Base-by-base conservation (phyloP, 2,113 vertebrate genomes). In the Centropus unirufus region DNA sequence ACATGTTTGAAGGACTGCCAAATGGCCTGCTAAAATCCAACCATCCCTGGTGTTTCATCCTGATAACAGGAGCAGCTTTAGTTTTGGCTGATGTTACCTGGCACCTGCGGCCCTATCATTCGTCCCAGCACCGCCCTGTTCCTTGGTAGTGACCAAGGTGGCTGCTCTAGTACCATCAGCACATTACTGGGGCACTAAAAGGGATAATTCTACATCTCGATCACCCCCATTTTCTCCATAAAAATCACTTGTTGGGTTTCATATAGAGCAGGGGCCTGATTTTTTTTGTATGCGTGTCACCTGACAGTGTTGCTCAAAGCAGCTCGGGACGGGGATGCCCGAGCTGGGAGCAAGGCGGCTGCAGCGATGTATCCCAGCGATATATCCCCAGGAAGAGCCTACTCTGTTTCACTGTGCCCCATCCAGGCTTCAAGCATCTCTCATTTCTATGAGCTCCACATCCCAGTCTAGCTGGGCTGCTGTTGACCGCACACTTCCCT, bases 61-160 rank as follows among this genome's bases (percentile, higher is more conserved):
- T 49, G n/a, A 40, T 54, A 64, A 69, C 0, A 0, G 0, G 2
- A 62, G 26, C 30, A 81, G 11, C 44, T 83, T 83, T n/a, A 13
- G 73, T 85, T 83, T 64, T 79, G 34, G 44, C 26, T 61, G 34
- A 4, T 49, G 32, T 49, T 18, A 82, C 29, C 19, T 36, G 40
- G 32, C 39, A 80, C 26, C 29, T 17, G 5, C 55, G n/a, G 26
- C 39, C 23, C 15, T 7, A 29, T 64, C 67, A 40, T 57, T 79
- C 14, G 14, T 55, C 26, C 26, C 20, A 29, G 8, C 57, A 44
- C 69, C 1, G 1, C 24, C 24, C 36, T 42, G 14, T 40, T 58
- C 18, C 52, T 40, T 24, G 14, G 9, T 18, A 46, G 75, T 21
- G 51, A 42, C n/a, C 29, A 14, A 14, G 21, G 23, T 42, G 30